Evolutionary conservation across 2,797 vertebrate species (phyloP), one percentile per base, ranked within the genome.

Genomic region (Falco cherrug): DNA sequence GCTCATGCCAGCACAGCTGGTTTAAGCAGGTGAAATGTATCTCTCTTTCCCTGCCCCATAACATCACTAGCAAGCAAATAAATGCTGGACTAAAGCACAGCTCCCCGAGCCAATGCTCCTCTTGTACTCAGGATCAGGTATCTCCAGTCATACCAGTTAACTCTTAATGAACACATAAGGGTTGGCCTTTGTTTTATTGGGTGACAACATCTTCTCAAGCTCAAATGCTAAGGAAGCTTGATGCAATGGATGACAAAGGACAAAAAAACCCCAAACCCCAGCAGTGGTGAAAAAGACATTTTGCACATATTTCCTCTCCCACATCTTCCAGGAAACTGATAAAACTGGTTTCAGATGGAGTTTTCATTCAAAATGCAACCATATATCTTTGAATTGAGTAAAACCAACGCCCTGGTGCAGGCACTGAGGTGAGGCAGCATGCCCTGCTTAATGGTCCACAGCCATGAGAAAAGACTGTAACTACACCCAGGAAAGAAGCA

Each of bases 291-390:
- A 93, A 93, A 95, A 92, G 84, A 48, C 68, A 95, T 90, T 95
- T 94, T 97, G 92, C 75, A 93, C 78, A 76, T 96, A 84, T 90
- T 97, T 95, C 86, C 68, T 82, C 65, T 41, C 60, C 83, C 84
- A 87, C 92, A 92, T 91, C 89, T 92, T 91, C 84, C 92, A 84
- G 82, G 87, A 96, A 96, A 95, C 93, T 60, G 89, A 96, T 91
- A 95, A 84, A 97, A 96, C 93, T 85, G 90, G 93, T 95, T 97
- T 97, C 93, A 92, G 73, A 78, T 86, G 82, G 59, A 92, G 69
- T 50, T 90, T 89, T 86, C 91, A 83, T 84, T 87, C 74, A 90
- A 84, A 92, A 85, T 22, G 82, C 69, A 91, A 69, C 79, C 65
- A 57, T 60, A 9, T 47, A 74, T 83, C 84, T 89, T 83, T 22